Evolutionary conservation across 2,113 vertebrate genomes (phyloP).

Genomic region (Dissostichus mawsoni): DNA sequence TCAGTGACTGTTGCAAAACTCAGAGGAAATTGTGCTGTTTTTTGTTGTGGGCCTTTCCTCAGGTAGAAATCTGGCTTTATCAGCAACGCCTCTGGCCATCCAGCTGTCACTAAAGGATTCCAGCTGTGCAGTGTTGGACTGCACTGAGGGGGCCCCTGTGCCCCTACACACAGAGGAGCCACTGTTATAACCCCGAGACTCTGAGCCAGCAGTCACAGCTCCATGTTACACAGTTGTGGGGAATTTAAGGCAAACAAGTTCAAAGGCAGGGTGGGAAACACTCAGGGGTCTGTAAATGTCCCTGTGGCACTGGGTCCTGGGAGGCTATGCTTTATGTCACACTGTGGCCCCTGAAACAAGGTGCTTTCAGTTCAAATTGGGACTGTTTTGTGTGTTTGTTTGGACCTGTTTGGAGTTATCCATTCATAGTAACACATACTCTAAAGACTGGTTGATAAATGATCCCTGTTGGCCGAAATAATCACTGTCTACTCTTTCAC

Average conservation of each 20-base stretch:
- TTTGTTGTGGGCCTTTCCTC: constrained; percentile 30
- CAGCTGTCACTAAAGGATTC: constrained; percentile 79
- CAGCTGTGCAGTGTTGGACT: constrained; percentile 74
- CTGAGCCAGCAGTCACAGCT: constrained; percentile 55
- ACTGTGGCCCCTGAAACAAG: constrained; percentile 36
- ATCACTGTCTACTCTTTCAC: constrained; percentile 73
- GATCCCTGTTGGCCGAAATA: constrained; percentile 62
- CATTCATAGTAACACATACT: constrained; percentile 41
- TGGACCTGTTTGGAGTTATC: constrained; percentile 25
- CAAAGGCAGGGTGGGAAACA: constrained; percentile 65
- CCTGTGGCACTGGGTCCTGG: constrained; percentile 22
- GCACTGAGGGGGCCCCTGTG: constrained; percentile 49
- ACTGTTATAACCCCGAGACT: constrained; percentile 67
- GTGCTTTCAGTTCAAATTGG: constrained; percentile 51
- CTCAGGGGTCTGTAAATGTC: constrained; percentile 51
- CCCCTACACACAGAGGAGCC: constrained; percentile 72
- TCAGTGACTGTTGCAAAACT: constrained; percentile 51
- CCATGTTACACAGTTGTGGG: constrained; percentile 71
- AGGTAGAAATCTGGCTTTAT: constrained; percentile 64
- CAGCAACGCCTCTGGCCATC: constrained; percentile 51
- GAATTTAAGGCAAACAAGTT: constrained; percentile 83
- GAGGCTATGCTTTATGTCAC: constrained; percentile 31
- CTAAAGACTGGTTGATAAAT: constrained; percentile 52
- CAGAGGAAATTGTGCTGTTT: constrained; percentile 35
- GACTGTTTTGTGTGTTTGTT: constrained; percentile 52